These are phyloP conservation scores for Galleria mellonella DNA, from an alignment of 1,140 invertebrate genomes.

Conservation along the genomic window DNA sequence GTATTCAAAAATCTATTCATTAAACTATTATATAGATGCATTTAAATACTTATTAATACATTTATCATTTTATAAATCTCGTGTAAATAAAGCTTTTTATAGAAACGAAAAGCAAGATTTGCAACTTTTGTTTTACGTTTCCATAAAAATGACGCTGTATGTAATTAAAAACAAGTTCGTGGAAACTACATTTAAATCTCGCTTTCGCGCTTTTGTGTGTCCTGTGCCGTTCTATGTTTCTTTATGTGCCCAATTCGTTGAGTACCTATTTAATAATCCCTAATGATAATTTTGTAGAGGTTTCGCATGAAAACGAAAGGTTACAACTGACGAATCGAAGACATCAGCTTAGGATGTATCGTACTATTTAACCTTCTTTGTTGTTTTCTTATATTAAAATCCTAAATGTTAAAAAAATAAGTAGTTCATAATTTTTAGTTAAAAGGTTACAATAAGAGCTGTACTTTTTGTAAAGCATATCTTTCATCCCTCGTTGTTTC, in stretches of 20 bases:
- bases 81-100: constrained; percentile 9
- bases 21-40: too few species aligned
- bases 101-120: too few species aligned
- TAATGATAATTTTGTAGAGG: constrained; percentile 51
- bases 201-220: constrained; percentile 3
- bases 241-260: constrained; percentile 27
- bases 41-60: too few species aligned
- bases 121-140: too few species aligned
- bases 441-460: constrained; percentile 38
- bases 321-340: constrained; percentile 7
- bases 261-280: constrained; percentile 35
- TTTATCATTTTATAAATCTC: background rate
- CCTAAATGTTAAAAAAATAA: background rate
- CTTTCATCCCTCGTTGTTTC: constrained; percentile 53
- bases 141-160: too few species aligned
- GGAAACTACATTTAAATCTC: too few species aligned
- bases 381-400: background rate
- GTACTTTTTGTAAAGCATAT: constrained; percentile 52
- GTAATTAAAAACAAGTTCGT: too few species aligned
- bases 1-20: too few species aligned
- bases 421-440: background rate
- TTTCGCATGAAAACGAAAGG: constrained; percentile 62
- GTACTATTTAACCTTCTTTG: constrained; percentile 2
- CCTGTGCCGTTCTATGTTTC: constrained; percentile 14
- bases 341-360: constrained; percentile 8